Conservation (phyloP, 2,797 vertebrate species). For the Platalea minor region DNA sequence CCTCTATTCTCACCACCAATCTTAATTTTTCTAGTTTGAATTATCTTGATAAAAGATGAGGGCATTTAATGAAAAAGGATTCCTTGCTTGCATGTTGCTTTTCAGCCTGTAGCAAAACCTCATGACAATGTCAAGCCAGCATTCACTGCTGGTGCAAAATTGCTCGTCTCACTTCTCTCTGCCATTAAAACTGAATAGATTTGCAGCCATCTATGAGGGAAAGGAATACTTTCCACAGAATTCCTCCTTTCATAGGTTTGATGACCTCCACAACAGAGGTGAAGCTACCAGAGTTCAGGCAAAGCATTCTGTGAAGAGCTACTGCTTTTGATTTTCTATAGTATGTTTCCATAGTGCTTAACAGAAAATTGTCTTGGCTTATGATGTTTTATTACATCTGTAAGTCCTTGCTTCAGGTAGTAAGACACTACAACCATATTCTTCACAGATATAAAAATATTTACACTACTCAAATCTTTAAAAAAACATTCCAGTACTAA, state of each 20-base stretch:
- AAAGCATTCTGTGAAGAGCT: background rate
- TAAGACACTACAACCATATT: background rate
- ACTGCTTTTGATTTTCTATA: background rate
- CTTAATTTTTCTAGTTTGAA: background rate
- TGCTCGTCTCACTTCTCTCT: background rate
- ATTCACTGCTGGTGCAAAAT: background rate
- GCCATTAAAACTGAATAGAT: background rate
- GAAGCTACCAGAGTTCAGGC: background rate
- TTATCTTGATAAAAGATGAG: background rate
- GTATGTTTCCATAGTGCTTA: background rate
- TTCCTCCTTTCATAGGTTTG: background rate
- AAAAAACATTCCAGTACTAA: background rate
- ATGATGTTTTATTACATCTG: background rate
- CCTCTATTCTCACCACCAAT: background rate
- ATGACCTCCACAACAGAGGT: background rate
- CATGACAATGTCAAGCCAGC: background rate
- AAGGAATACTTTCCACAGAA: background rate
- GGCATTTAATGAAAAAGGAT: background rate
- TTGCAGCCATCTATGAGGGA: background rate
- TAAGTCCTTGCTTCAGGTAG: background rate
- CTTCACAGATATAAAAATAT: background rate
- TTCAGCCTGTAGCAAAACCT: conserved; percentile 1
- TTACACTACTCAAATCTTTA: background rate
- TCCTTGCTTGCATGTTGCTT: background rate
- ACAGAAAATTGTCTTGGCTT: background rate